Conservation (phyloP, 2,113 vertebrate species). For the Corythoichthys intestinalis region DNA sequence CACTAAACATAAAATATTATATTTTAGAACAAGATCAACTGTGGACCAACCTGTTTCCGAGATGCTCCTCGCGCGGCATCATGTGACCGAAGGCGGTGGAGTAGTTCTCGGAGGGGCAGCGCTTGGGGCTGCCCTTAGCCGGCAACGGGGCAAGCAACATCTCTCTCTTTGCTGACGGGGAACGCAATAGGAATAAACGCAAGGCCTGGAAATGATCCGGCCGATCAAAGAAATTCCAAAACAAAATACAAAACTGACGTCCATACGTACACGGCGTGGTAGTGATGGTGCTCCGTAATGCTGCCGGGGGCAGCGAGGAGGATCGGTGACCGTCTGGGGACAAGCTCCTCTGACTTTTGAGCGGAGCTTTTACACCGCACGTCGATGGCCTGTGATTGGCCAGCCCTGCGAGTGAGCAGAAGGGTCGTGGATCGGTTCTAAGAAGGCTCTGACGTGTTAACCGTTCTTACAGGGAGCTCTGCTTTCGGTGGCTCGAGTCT, state of each 20-base stretch:
- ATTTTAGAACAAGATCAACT: no score
- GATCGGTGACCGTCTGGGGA: conserved; percentile 80
- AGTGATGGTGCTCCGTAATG: conserved; percentile 64
- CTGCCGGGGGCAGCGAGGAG: conserved; percentile 85
- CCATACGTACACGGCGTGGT: conserved; percentile 79
- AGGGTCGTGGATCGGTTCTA: not conserved
- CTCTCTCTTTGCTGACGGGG: conserved; percentile 81
- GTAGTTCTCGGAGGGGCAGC: conserved; percentile 91
- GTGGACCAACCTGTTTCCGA: conserved; percentile 70
- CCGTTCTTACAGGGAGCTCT: conserved; percentile 70
- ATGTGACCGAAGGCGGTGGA: conserved; percentile 89
- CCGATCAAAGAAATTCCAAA: not conserved
- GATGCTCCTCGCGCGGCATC: conserved; percentile 76
- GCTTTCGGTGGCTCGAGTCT: conserved; percentile 80
- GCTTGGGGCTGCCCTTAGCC: conserved; percentile 90
- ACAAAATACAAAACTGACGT: not conserved
- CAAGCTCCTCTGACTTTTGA: conserved; percentile 76
- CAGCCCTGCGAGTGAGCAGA: conserved; percentile 62
- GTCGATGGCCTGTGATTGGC: conserved; percentile 68
- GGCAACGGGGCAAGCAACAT: conserved; percentile 82
- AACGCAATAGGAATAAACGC: not conserved
- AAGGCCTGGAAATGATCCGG: not conserved
- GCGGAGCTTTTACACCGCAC: conserved; percentile 69
- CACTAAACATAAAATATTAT: no score
- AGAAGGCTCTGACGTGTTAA: not conserved